Percentiles rank a stretch among this genome's conserved stretches.
Conservation (phyloP, 2,113 vertebrate species). For the Anarrhichthys ocellatus region DNA sequence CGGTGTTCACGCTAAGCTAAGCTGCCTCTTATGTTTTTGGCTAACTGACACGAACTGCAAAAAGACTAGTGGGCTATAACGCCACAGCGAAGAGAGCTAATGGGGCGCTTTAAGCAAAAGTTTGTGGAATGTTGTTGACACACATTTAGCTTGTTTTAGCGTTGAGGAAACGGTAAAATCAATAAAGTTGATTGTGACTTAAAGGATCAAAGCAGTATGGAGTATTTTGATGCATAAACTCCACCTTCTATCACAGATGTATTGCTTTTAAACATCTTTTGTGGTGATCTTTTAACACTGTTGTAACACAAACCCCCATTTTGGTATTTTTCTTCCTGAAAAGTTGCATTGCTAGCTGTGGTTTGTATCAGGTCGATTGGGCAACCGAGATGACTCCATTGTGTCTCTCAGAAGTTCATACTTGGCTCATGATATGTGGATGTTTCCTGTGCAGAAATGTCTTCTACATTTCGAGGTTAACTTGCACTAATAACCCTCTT, state of each 20-base stretch:
- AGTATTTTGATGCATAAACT: neutral
- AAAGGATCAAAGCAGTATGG: neutral
- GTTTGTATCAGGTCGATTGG: neutral
- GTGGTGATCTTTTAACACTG: neutral
- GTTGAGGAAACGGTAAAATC: fast-evolving
- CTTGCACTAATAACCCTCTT: neutral
- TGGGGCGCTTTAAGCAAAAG: conserved; percentile 29
- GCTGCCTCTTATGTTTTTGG: neutral
- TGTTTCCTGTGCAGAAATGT: neutral
- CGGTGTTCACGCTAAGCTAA: neutral
- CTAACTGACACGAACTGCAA: conserved; percentile 1
- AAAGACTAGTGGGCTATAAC: conserved; percentile 12
- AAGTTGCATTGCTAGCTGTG: conserved; percentile 20
- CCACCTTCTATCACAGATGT: neutral
- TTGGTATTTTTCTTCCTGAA: conserved; percentile 4
- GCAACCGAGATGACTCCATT: neutral
- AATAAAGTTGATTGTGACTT: neutral
- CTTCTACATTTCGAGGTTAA: conserved; percentile 4
- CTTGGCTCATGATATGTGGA: neutral
- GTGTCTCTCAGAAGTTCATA: neutral
- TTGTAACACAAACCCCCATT: conserved; percentile 15
- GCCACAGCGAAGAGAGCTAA: conserved; percentile 33
- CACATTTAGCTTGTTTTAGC: neutral
- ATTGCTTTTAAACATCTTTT: neutral
- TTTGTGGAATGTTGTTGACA: conserved; percentile 13